A percentile compares a stretch with the other conserved stretches of the same genome.
These are phyloP conservation scores for Pogonocichla stellata DNA, from an alignment of 2,113 vertebrate species.

Conservation along the genomic window DNA sequence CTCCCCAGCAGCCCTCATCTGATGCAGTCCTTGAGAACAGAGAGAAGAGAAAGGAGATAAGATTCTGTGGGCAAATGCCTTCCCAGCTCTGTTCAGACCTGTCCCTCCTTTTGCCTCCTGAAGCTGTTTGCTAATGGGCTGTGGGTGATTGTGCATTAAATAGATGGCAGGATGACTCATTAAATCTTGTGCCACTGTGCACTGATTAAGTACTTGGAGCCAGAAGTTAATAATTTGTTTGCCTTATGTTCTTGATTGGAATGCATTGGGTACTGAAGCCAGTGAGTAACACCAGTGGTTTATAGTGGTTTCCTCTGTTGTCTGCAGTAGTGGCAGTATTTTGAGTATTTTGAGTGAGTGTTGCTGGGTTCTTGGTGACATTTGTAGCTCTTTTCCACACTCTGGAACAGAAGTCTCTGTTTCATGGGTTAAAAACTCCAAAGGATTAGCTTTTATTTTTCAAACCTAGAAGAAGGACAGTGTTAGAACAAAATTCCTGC, in stretches of 20 bases:
- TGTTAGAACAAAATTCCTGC: background rate
- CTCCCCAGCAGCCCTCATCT: background rate
- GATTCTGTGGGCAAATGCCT: background rate
- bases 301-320: background rate
- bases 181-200: background rate
- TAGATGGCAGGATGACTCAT: background rate
- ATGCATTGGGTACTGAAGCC: background rate
- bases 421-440: background rate
- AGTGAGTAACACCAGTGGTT: fast-evolving
- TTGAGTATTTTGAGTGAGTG: background rate
- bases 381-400: background rate
- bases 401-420: background rate
- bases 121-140: background rate
- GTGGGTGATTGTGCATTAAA: background rate
- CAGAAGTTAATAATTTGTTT: background rate
- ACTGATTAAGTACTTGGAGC: background rate
- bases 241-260: background rate
- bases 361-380: background rate
- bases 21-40: background rate
- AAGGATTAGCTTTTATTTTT: background rate
- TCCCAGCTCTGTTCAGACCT: background rate
- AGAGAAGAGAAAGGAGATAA: background rate
- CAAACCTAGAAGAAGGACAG: background rate
- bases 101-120: background rate
- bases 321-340: background rate